Evolutionary conservation across 2,113 vertebrate species (phyloP), one percentile per base, ranked within the genome.

Genomic region (Oryzias melastigma): DNA sequence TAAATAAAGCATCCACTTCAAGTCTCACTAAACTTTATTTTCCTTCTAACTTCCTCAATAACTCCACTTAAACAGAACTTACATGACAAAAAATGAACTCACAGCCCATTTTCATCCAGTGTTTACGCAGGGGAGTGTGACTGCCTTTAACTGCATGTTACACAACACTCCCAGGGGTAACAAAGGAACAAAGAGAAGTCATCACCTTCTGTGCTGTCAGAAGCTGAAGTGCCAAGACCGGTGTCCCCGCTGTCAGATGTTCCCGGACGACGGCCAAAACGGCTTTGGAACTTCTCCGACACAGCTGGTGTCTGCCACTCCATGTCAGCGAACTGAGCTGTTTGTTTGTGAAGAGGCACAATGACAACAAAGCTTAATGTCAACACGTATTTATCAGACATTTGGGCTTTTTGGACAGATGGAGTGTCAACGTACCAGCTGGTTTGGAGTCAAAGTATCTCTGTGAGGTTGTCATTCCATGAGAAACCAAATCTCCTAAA

Each of bases 171-270:
- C 29, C 25, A 25, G 62, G 53, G 51, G 56, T 52, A 60, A 40
- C 15, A 20, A 27, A 69, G 51, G 58, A 72, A 64, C 53, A 68
- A 64, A 42, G 47, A 73, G 48, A 68, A 58, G 53, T 58, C 51
- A 51, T 92, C 87, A 98, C 97, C 96, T 83, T 97, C 94, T 3
- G 92, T 89, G 86, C 91, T 92, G 85, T 93, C 93, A 0, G 93
- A 94, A 67, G 92, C 91, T 20, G 93, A 93, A 29, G 91, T 92
- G 46, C 93, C 94, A 7, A 93, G 86, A 55, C 91, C 92, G 0
- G 92, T 92, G 46, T 94, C 93, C 58, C 90, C 78, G 0, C 90
- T 92, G 81, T 93, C 93, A 0, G 92, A 85, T 82, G 89, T 83
- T 12, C 91, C 93, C 3, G 91, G 84, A 15, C 90, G 91, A 24